A percentile compares a stretch with the other conserved stretches of the same genome.
Conservation (phyloP, 2,797 vertebrate species). For the Stomatorhinus walkeri region DNA sequence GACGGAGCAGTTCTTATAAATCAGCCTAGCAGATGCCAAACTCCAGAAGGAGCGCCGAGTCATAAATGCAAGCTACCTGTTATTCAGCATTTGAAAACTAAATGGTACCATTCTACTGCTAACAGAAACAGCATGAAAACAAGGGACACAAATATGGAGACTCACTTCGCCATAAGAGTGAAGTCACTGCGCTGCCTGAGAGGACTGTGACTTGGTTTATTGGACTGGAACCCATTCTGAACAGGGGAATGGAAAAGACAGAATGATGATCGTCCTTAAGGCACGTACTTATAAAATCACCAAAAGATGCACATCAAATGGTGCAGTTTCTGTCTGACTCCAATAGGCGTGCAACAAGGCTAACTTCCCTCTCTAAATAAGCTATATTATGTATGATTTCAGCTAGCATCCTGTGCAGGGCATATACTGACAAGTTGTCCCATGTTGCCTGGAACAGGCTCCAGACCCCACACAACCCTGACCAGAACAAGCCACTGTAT, state of each 20-base stretch:
- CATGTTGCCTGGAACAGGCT: background rate
- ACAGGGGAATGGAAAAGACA: constrained; percentile 9
- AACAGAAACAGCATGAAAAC: background rate
- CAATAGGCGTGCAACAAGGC: background rate
- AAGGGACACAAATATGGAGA: constrained; percentile 24
- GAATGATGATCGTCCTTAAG: background rate
- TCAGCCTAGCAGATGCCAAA: background rate
- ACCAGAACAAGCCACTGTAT: background rate
- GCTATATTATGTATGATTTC: background rate
- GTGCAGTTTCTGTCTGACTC: background rate
- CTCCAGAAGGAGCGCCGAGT: background rate
- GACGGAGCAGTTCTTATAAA: background rate
- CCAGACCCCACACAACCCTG: background rate
- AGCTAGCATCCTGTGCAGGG: background rate
- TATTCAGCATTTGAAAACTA: background rate
- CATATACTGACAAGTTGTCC: background rate
- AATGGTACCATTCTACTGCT: background rate
- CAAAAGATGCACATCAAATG: background rate
- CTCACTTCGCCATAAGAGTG: constrained; percentile 90
- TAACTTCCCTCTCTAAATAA: background rate
- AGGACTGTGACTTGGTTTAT: constrained; percentile 63
- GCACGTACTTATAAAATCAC: background rate
- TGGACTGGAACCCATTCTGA: constrained; percentile 78
- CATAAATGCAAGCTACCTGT: background rate
- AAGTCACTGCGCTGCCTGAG: constrained; percentile 86